Percentiles rank a stretch among this genome's conserved stretches.
phyloP scores from a whole-genome alignment of 2,797 vertebrate genomes.

The Chrysolophus pictus region DNA sequence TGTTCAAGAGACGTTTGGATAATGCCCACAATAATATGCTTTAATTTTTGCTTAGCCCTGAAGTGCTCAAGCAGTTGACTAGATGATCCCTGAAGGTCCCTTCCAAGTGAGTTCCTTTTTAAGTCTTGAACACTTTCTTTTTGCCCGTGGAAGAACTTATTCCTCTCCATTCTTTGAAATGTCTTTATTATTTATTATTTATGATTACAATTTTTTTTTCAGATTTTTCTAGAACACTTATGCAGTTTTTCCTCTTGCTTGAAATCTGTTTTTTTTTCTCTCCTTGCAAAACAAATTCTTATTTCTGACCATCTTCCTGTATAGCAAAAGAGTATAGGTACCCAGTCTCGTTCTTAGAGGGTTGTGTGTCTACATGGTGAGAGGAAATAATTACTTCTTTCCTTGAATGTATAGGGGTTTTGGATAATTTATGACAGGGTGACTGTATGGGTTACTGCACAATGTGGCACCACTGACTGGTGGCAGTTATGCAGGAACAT shows the following conservation, averaged over 20 bases:
- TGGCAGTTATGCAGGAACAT: not conserved
- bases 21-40: not conserved
- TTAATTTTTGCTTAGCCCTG: not conserved
- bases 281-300: not conserved
- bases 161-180: not conserved
- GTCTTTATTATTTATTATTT: not conserved
- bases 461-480: not conserved
- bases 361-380: fast-evolving
- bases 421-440: not conserved
- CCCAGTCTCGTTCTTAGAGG: not conserved
- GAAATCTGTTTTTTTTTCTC: not conserved
- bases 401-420: fast-evolving
- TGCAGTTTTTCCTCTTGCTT: not conserved
- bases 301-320: not conserved
- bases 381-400: not conserved
- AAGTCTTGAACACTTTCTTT: not conserved
- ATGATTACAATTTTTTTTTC: not conserved
- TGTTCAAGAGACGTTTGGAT: not conserved
- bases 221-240: not conserved
- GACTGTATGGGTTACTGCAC: not conserved
- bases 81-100: not conserved
- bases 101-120: not conserved
- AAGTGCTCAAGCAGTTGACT: not conserved
- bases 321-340: not conserved
- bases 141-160: not conserved